Conservation (phyloP, 1,140 invertebrate genomes). For the Lepidurus couesii region DNA sequence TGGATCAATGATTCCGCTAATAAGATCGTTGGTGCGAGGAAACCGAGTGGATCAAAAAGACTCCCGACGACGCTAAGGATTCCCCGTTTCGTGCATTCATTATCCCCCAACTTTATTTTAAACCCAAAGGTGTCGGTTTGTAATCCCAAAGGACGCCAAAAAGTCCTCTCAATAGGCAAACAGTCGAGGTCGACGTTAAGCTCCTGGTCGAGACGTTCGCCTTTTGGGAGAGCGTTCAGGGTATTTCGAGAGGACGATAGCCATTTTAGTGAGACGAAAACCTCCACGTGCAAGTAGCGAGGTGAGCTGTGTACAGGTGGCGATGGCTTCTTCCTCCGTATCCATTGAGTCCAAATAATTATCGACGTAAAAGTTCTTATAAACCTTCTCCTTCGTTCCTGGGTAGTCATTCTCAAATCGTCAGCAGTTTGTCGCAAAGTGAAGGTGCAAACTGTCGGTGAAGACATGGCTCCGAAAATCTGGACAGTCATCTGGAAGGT, state of each 20-base stretch:
- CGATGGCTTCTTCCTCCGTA: constrained; percentile 28
- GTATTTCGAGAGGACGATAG: constrained; percentile 20
- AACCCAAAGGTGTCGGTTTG: constrained; percentile 35
- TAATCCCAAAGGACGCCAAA: constrained; percentile 36
- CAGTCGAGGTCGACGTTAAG: constrained; percentile 22
- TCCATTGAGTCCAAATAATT: constrained; percentile 29
- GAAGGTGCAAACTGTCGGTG: constrained; percentile 15
- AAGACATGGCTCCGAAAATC: constrained; percentile 26
- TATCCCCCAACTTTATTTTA: background rate
- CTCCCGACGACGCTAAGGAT: constrained; percentile 31
- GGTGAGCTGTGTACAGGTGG: background rate
- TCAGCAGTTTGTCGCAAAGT: background rate
- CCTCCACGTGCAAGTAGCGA: constrained; percentile 28
- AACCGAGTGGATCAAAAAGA: constrained; percentile 41
- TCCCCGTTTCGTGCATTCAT: constrained; percentile 34
- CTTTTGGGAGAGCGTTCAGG: background rate
- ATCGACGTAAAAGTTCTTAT: constrained; percentile 35
- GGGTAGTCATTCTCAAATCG: constrained; percentile 14
- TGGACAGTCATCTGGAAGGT: constrained; percentile 15
- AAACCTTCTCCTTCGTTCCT: background rate
- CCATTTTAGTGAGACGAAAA: constrained; percentile 29
- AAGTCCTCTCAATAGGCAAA: constrained; percentile 26
- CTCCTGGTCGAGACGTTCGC: background rate
- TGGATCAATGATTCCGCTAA: constrained; percentile 39
- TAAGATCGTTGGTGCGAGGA: constrained; percentile 41